These are phyloP conservation scores for Paramormyrops hopkinsi DNA, from an alignment of 2,797 vertebrate species.

Conservation along the genomic window DNA sequence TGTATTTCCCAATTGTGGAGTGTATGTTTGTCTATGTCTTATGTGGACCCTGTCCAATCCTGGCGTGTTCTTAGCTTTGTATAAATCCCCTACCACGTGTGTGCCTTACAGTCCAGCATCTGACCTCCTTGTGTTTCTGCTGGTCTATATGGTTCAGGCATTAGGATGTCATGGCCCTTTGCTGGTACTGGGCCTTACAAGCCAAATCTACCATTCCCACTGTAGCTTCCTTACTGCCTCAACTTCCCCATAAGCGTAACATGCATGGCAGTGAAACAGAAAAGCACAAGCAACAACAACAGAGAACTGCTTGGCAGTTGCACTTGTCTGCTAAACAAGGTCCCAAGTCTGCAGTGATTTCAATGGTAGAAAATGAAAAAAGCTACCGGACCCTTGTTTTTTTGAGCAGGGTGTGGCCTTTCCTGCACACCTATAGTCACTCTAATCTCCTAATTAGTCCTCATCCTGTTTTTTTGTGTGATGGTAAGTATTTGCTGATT, in stretches of 20 bases:
- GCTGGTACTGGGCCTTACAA: not conserved
- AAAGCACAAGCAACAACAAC: not conserved
- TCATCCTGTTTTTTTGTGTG: not conserved
- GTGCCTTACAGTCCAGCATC: not conserved
- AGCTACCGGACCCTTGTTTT: not conserved
- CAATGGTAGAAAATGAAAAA: not conserved
- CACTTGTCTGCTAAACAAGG: not conserved
- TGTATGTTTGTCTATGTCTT: not conserved
- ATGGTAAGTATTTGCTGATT: constrained; percentile 1
- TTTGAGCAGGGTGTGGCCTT: not conserved
- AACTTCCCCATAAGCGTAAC: not conserved
- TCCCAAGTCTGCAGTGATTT: not conserved
- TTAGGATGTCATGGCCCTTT: not conserved
- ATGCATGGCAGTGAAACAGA: not conserved
- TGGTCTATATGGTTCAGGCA: not conserved
- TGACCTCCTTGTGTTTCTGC: not conserved
- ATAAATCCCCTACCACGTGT: not conserved
- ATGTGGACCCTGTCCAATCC: not conserved
- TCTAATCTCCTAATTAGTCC: not conserved
- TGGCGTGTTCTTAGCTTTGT: not conserved
- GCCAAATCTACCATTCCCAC: not conserved
- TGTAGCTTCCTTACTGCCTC: not conserved
- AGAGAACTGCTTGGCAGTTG: not conserved
- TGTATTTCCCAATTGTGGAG: not conserved
- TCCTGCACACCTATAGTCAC: not conserved